Percentiles rank a stretch among this genome's conserved stretches.
Conservation (phyloP, 1,140 invertebrate species). For the Drosophila funebris region DNA sequence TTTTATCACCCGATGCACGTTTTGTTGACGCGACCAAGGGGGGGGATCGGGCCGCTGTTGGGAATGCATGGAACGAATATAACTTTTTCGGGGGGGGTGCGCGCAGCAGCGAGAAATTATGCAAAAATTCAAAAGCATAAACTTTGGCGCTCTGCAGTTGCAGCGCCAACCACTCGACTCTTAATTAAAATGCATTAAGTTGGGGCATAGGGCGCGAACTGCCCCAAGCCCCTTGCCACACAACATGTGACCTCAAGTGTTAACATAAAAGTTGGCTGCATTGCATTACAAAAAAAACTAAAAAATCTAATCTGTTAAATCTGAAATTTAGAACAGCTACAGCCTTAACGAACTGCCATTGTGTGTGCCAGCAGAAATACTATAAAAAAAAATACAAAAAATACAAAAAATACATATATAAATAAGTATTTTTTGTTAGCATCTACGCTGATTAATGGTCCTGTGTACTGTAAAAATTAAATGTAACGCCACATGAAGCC, state of each 20-base stretch:
- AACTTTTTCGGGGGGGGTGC: slow-evolving; percentile 34
- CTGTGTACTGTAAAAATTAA: slow-evolving; percentile 40
- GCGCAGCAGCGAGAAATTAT: slow-evolving; percentile 35
- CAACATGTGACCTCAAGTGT: slow-evolving; percentile 53
- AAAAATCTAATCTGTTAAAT: slow-evolving; percentile 35
- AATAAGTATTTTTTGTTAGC: slow-evolving; percentile 26
- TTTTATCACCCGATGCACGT: slow-evolving; percentile 16
- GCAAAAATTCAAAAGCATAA: slow-evolving; percentile 57
- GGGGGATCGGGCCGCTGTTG: not conserved
- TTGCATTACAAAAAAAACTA: too few relatives aligned
- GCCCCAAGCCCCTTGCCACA: too few relatives aligned
- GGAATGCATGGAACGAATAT: not conserved
- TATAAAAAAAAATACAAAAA: slow-evolving; percentile 12
- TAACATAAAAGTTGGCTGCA: slow-evolving; percentile 37
- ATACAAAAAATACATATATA: slow-evolving; percentile 5
- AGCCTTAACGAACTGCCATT: slow-evolving; percentile 36
- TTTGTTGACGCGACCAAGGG: not conserved
- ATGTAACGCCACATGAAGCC: slow-evolving; percentile 47
- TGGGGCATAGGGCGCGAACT: slow-evolving; percentile 24
- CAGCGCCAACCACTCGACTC: slow-evolving; percentile 27
- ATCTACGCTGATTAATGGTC: slow-evolving; percentile 48
- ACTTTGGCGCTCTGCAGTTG: slow-evolving; percentile 42
- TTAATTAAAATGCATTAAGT: slow-evolving; percentile 67
- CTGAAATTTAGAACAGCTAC: slow-evolving; percentile 26
- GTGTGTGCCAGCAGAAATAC: slow-evolving; percentile 14